Base-by-base conservation (phyloP, 2,113 vertebrate species). In the Bubo bubo region DNA sequence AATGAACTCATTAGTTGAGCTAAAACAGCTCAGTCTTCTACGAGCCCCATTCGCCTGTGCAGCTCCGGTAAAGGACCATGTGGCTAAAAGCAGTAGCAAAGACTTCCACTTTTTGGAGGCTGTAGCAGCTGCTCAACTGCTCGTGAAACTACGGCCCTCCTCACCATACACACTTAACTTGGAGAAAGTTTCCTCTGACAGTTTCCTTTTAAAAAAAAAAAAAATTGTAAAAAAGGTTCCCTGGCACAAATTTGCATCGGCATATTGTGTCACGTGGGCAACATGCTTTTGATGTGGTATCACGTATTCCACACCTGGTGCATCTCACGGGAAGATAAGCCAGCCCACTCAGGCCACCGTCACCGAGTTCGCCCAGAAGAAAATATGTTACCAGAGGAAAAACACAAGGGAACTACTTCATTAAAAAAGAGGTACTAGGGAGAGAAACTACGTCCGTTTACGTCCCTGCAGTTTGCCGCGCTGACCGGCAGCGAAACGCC, bases 401-500 rank as follows among this genome's bases (percentile, higher is more conserved):
- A 47, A 50, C 50, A 55, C 45, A 24, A 34, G 26, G 15, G 12
- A 30, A 4, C 5, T 3, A 16, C 7, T 17, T 6, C 19, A 22
- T 28, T 5, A 8, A 30, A 12, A 17, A 21, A 21, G 45, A 15
- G 14, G 47, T 4, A 9, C 21, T 15, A 20, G 8, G 47, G 22
- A 37, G 35, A 24, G 4, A 21, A 60, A 20, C 5, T 2, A 3
- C 0, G 35, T 0, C 34, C 30, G 10, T 2, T 32, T 0, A 21
- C 37, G 4, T 27, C 7, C 23, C 26, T 3, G 39, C 41, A 22
- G 43, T 16, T 17, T 43, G 43, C 43, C 28, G 35, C 35, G 30
- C 67, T 2, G 35, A 22, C 18, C 47, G 3, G 21, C 63, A 1
- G 27, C 64, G 34, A 9, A 47, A 14, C n/a, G 41, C 72, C 56